These are phyloP conservation scores for Lasius platythorax DNA, from an alignment of 2,888 invertebrate genomes.

Conservation along the genomic window DNA sequence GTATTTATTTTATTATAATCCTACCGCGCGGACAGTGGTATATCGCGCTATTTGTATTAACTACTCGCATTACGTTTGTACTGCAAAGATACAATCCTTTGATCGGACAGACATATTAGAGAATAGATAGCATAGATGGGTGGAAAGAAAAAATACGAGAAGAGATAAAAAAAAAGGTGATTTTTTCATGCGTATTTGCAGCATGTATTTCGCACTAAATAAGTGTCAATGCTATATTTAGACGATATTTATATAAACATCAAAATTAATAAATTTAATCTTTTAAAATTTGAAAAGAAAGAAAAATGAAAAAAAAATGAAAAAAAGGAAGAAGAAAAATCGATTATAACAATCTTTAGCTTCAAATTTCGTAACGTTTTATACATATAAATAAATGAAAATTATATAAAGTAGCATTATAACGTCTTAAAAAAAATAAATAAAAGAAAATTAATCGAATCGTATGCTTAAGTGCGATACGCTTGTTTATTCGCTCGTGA, in stretches of 20 bases:
- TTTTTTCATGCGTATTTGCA: not conserved
- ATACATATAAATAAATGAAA: not conserved
- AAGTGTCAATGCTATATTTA: not conserved
- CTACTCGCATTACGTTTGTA: conserved; percentile 63
- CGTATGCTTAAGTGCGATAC: not conserved
- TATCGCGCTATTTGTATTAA: conserved; percentile 68
- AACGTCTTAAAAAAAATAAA: not conserved
- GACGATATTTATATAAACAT: not conserved
- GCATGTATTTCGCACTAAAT: not conserved
- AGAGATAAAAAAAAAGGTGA: not conserved
- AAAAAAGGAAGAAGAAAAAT: not conserved
- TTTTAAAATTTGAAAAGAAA: not conserved
- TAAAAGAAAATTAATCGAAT: not conserved
- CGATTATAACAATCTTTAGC: not conserved
- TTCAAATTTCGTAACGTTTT: not conserved
- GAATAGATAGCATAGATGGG: conserved; percentile 42
- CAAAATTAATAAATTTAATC: not conserved
- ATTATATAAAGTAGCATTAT: not conserved
- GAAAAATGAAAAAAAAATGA: not conserved
- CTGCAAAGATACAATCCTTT: conserved; percentile 52
- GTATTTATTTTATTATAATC: conserved; percentile 73
- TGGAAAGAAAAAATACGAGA: conserved; percentile 20
- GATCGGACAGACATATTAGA: conserved; percentile 8
- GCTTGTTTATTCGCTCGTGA: conserved; percentile 27
- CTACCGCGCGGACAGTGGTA: conserved; percentile 47